phyloP scores from a whole-genome alignment of 1,140 invertebrate genomes.

The Apis mellifera region Amel_HAv3.1 CM009940.2:1142501-1143000 shows the following conservation, averaged over 20 bases:
- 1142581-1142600: neutral
- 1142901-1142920: slow-evolving; percentile 6
- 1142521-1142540: neutral
- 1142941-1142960: slow-evolving; percentile 19
- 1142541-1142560: neutral
- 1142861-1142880: neutral
- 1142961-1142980: slow-evolving; percentile 23
- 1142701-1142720: neutral
- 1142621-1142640: slow-evolving; percentile 30
- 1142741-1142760: slow-evolving; percentile 3
- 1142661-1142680: slow-evolving; percentile 44
- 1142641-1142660: slow-evolving; percentile 36
- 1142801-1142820: slow-evolving; percentile 9
- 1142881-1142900: slow-evolving; percentile 1
- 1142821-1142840: slow-evolving; percentile 19
- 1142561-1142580: neutral
- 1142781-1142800: neutral
- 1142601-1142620: slow-evolving; percentile 46
- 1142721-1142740: slow-evolving; percentile 28
- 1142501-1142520: neutral
- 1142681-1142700: slow-evolving; percentile 56
- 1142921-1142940: slow-evolving; percentile 11
- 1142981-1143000: neutral
- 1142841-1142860: slow-evolving; percentile 1
- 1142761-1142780: slow-evolving; percentile 3